Conservation (phyloP, 2,113 vertebrate genomes). For the Salvelinus sp. region DNA sequence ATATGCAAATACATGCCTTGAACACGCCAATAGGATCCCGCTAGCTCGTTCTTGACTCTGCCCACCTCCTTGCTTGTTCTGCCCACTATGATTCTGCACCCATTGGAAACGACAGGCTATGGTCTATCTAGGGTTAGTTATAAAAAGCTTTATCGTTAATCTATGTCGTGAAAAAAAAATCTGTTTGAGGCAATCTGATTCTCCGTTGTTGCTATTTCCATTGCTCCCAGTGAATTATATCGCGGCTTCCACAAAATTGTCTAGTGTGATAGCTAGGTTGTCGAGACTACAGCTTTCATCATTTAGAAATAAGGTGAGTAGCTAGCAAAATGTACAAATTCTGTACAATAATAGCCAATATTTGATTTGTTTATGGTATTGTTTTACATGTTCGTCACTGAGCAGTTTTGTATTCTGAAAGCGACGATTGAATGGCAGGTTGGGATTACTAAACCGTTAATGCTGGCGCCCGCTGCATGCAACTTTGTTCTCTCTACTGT, state of each 20-base stretch:
- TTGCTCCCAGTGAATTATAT: constrained; percentile 19
- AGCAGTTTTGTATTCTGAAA: neutral
- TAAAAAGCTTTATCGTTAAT: neutral
- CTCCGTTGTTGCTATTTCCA: neutral
- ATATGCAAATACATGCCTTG: too few species aligned
- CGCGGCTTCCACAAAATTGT: constrained; percentile 2
- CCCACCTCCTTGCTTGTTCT: too few species aligned
- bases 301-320: neutral
- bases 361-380: neutral
- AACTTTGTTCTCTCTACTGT: neutral
- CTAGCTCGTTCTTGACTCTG: too few species aligned
- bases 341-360: neutral
- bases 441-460: neutral
- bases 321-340: neutral
- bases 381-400: neutral
- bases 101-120: too few species aligned
- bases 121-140: too few species aligned
- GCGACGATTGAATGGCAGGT: neutral
- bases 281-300: neutral
- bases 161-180: neutral
- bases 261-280: neutral
- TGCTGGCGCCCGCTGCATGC: too few species aligned
- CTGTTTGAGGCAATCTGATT: constrained; percentile 18
- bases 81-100: too few species aligned
- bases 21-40: too few species aligned